These are phyloP conservation scores for Drosophila malerkotliana DNA, from an alignment of 1,140 invertebrate species.

Conservation along the genomic window DNA sequence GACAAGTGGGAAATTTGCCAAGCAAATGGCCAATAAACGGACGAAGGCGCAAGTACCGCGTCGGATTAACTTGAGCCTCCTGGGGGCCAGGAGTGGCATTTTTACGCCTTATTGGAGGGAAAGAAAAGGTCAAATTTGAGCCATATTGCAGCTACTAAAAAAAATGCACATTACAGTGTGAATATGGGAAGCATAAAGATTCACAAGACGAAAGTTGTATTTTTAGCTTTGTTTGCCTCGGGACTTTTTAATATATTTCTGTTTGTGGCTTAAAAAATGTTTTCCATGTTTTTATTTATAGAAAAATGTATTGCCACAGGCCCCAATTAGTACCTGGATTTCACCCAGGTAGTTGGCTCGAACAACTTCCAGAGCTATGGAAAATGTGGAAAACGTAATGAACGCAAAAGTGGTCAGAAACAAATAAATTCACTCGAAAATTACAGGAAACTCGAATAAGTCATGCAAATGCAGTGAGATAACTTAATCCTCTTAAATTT, in stretches of 20 bases:
- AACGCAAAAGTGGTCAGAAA: constrained; percentile 14
- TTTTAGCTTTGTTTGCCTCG: too few species aligned
- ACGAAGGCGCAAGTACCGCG: constrained; percentile 8
- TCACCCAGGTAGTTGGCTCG: constrained; percentile 26
- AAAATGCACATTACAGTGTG: background rate
- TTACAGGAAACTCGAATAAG: constrained; percentile 3
- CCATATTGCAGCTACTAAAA: constrained; percentile 10
- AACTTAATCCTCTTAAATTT: background rate
- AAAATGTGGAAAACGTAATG: constrained; percentile 43
- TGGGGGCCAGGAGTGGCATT: constrained; percentile 20
- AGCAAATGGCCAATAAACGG: constrained; percentile 56
- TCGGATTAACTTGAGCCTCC: constrained; percentile 25
- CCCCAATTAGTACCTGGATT: constrained; percentile 56
- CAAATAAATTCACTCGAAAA: background rate
- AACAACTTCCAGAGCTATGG: background rate
- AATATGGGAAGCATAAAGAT: background rate
- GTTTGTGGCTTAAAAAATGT: background rate
- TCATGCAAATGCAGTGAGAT: background rate
- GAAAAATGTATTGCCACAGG: background rate
- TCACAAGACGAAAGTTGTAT: too few species aligned
- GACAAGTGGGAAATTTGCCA: constrained; percentile 54
- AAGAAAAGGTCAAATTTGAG: background rate
- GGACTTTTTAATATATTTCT: too few species aligned
- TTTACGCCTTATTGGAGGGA: constrained; percentile 17
- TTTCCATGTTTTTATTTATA: background rate